Conservation (phyloP, 2,113 vertebrate species). For the Mastomys natalensis region DNA sequence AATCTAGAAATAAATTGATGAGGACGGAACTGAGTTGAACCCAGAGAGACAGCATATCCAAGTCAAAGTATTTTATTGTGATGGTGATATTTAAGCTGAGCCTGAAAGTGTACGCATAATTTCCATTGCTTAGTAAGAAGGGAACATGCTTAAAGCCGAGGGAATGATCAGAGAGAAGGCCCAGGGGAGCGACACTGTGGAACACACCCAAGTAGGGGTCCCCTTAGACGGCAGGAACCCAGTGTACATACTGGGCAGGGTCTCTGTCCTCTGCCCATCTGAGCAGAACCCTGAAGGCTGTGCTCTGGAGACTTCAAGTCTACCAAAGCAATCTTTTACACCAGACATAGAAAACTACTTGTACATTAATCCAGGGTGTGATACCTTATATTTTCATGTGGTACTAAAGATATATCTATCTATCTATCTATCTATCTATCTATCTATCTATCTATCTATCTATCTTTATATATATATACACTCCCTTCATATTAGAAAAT, state of each 20-base stretch:
- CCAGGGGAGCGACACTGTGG: not conserved
- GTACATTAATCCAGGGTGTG: not conserved
- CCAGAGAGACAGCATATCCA: conserved; percentile 27
- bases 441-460: no score
- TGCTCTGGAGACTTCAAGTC: not conserved
- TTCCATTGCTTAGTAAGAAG: conserved; percentile 10
- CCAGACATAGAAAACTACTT: not conserved
- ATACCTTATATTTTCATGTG: not conserved
- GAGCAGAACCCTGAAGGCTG: not conserved
- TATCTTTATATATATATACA: no score
- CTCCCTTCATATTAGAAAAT: conserved; percentile 15
- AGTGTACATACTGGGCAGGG: not conserved
- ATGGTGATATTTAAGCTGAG: conserved; percentile 53
- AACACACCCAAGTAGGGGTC: not conserved
- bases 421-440: no score
- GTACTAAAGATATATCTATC: no score
- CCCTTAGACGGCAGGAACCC: not conserved
- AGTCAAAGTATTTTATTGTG: conserved; percentile 35
- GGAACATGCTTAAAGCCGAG: not conserved
- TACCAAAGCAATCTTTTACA: not conserved
- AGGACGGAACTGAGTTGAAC: conserved; percentile 38
- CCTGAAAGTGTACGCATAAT: conserved; percentile 30
- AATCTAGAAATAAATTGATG: conserved; percentile 51
- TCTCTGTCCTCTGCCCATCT: not conserved
- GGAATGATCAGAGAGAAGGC: not conserved